Base-by-base conservation (phyloP, 2,797 vertebrate species). In the Hippoglossus hippoglossus region DNA sequence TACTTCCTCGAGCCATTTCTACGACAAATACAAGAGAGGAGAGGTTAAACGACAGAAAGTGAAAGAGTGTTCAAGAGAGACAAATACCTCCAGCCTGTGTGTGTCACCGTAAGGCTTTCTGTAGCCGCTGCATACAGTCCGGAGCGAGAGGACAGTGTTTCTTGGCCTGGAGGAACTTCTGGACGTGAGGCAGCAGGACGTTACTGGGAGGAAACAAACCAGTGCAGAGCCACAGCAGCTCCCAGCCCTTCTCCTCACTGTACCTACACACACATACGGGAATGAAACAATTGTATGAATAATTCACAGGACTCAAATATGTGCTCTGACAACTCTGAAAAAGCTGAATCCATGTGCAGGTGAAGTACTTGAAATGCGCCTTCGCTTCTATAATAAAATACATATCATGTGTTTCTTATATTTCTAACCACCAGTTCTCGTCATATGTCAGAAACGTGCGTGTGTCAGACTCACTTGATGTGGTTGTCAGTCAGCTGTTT, bases 181-280 rank as follows among this genome's bases (percentile, higher is more conserved):
- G 98, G 69, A 98, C 94, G 0, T 99, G 98, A 46, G 97, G 97
- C 66, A 99, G 93, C 52, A 99, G 96, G 60, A 95, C 73, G 75
- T 96, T 98, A 86, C 97, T 99, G 1, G 98, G 98, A 8, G 98
- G 96, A 77, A 98, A 98, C 90, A 99, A 94, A 75, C 98, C 98
- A 0, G 96, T 97, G 78, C 97, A 97, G 83, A 99, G 89, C 98
- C 98, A 99, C 21, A 99, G 93, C 63, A 99, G 87, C 89, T 99
- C 98, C 98, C 98, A 99, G 84, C 97, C 98, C 60, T 97, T 97
- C 81, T 99, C 98, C 87, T 99, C 98, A 12, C 98, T 99, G 80
- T 96, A 99, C 88, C 98, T 97, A 22, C 58, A 61, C 69, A 68
- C 19, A 56, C 47, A 47, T 63, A 59, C 55, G 13, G 3, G 7